A percentile compares a stretch with the other conserved stretches of the same genome.
phyloP scores from a whole-genome alignment of 2,888 invertebrate species.

The Zonitis immaculata region DNA sequence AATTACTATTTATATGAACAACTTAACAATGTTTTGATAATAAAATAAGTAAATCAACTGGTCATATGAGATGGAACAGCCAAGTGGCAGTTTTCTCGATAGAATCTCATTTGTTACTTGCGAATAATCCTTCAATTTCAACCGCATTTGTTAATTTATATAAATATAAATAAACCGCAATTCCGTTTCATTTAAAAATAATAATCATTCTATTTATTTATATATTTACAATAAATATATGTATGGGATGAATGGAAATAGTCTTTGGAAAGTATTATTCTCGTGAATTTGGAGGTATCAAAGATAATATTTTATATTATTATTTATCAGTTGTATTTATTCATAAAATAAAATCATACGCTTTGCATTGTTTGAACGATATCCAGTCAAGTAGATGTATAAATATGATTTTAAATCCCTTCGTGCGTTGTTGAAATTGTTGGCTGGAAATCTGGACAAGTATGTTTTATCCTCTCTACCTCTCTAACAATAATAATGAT shows the following conservation, averaged over 20 bases:
- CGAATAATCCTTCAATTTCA: slow-evolving; percentile 15
- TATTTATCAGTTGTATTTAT: too few relatives aligned
- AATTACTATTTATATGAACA: too few relatives aligned
- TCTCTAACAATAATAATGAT: background rate
- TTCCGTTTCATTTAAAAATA: slow-evolving; percentile 16
- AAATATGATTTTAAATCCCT: slow-evolving; percentile 20
- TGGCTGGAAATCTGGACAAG: slow-evolving; percentile 15
- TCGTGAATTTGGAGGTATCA: too few relatives aligned
- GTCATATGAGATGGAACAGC: slow-evolving; percentile 20
- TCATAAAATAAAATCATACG: too few relatives aligned
- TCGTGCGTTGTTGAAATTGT: slow-evolving; percentile 19
- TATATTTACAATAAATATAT: too few relatives aligned
- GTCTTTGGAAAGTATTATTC: too few relatives aligned
- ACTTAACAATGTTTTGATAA: too few relatives aligned
- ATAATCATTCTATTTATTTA: too few relatives aligned
- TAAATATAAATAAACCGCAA: slow-evolving; percentile 11
- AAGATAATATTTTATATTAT: too few relatives aligned
- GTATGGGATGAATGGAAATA: too few relatives aligned
- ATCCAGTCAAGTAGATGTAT: slow-evolving; percentile 22
- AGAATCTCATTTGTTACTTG: slow-evolving; percentile 15
- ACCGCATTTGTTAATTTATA: slow-evolving; percentile 13
- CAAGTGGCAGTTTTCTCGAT: slow-evolving; percentile 4
- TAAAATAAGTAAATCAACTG: slow-evolving; percentile 20
- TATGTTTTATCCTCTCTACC: slow-evolving; percentile 11
- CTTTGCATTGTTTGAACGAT: slow-evolving; percentile 18